Evolutionary conservation across 1,140 invertebrate genomes (phyloP).

Genomic region (Potamilus streckersoni): DNA sequence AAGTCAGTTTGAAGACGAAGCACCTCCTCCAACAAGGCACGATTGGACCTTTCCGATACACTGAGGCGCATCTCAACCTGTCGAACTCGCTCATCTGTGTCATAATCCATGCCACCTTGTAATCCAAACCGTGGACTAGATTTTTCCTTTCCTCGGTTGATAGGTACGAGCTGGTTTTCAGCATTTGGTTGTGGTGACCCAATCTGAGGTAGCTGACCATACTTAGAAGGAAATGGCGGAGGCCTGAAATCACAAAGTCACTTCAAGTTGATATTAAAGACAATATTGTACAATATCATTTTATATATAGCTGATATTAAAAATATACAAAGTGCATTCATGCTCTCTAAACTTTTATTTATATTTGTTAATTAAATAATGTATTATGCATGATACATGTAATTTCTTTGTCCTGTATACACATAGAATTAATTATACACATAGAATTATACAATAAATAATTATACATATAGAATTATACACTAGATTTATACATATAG

Average conservation of each 20-base stretch:
- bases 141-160: conserved; percentile 28
- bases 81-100: conserved; percentile 54
- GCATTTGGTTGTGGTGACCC: conserved; percentile 33
- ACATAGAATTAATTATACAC: background rate
- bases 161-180: conserved; percentile 48
- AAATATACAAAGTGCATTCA: too few species aligned
- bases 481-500: too few species aligned
- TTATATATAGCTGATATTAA: too few species aligned
- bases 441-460: too few species aligned
- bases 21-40: conserved; percentile 66
- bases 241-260: conserved; percentile 41
- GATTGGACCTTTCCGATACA: conserved; percentile 65
- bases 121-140: conserved; percentile 20
- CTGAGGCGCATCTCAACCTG: conserved; percentile 61
- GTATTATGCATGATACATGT: background rate
- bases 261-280: too few species aligned
- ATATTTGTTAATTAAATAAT: background rate
- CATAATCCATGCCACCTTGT: conserved; percentile 27
- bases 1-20: conserved; percentile 65
- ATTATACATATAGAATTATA: background rate
- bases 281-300: too few species aligned
- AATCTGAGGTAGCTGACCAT: conserved; percentile 56
- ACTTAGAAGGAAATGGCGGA: conserved; percentile 54
- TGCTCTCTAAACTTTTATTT: too few species aligned
- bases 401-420: background rate